Conservation (phyloP, 2,113 vertebrate genomes). For the Proterorhinus semilunaris region DNA sequence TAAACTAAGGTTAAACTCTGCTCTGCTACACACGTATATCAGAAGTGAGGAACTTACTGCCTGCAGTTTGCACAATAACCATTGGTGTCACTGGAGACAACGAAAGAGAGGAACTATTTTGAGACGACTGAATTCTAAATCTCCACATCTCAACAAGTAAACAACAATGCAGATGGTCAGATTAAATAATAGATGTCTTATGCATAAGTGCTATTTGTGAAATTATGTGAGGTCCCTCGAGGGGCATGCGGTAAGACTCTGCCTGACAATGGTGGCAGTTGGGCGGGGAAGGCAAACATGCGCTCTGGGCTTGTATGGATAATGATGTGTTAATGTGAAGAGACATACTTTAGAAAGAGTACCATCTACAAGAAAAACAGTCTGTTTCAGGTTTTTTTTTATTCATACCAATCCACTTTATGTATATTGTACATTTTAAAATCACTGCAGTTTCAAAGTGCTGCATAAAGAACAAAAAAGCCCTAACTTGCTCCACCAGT, state of each 20-base stretch:
- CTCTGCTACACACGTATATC: too few species aligned
- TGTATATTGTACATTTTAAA: too few species aligned
- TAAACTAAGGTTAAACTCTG: too few species aligned
- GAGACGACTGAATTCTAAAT: constrained; percentile 15
- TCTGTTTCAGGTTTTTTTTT: not conserved
- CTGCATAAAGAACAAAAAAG: too few species aligned
- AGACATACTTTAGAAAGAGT: constrained; percentile 4
- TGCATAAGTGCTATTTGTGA: constrained; percentile 20
- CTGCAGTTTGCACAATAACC: not conserved
- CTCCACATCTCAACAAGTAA: constrained; percentile 29
- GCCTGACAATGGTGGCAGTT: constrained; percentile 13
- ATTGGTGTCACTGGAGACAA: not conserved
- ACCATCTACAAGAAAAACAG: not conserved
- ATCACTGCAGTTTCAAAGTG: too few species aligned
- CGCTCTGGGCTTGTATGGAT: constrained; percentile 8
- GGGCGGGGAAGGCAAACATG: constrained; percentile 5
- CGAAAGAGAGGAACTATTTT: constrained; percentile 11
- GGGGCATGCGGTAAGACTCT: not conserved
- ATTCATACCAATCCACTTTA: too few species aligned
- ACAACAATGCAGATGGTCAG: constrained; percentile 46
- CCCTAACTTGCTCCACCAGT: too few species aligned
- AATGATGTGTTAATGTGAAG: constrained; percentile 13
- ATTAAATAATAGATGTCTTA: constrained; percentile 40
- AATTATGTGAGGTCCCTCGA: constrained; percentile 14
- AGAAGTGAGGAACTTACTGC: not conserved